Percentiles rank a stretch among this genome's conserved stretches.
phyloP scores from a whole-genome alignment of 1,140 invertebrate genomes.

The Brachionus rotundiformis region DNA sequence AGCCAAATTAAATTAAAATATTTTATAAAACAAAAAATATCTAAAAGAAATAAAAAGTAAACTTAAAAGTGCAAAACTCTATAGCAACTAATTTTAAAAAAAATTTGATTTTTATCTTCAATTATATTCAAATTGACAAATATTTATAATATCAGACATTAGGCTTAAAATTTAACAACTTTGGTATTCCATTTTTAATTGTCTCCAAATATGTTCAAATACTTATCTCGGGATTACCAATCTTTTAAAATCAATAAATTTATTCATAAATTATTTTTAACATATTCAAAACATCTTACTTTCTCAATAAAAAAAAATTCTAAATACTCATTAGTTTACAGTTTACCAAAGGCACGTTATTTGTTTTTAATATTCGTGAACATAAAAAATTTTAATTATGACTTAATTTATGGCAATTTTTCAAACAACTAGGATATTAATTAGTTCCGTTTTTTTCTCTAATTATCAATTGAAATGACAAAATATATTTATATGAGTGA shows the following conservation, averaged over 20 bases:
- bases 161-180: not conserved
- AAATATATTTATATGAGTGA: not conserved
- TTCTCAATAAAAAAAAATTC: not conserved
- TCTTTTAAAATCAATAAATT: constrained; percentile 12
- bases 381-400: not conserved
- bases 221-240: not conserved
- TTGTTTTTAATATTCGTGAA: not conserved
- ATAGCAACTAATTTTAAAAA: not conserved
- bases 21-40: not conserved
- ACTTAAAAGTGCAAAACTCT: not conserved
- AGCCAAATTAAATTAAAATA: not conserved
- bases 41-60: not conserved
- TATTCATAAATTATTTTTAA: not conserved
- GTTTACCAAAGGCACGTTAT: constrained; percentile 1
- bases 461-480: constrained; percentile 3
- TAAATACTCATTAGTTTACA: not conserved
- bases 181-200: no score
- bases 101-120: not conserved
- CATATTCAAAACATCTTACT: not conserved
- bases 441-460: not conserved
- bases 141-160: not conserved
- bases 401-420: not conserved
- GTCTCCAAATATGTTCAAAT: no score
- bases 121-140: not conserved
- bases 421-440: not conserved